Conservation (phyloP, 2,113 vertebrate species). For the Varanus komodoensis region DNA sequence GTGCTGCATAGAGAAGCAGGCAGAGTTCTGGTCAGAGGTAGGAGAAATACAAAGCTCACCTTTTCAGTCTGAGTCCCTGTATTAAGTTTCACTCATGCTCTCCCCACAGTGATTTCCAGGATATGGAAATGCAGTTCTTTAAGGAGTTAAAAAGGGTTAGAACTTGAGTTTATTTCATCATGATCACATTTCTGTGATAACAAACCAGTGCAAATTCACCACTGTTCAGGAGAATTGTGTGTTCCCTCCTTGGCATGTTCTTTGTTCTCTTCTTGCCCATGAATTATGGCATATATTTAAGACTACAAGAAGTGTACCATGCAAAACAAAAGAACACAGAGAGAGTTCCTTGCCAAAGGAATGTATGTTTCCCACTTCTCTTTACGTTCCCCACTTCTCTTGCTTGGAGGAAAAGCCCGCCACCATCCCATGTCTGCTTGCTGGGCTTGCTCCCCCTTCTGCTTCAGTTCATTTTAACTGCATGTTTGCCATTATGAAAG, state of each 20-base stretch:
- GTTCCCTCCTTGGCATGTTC: no score
- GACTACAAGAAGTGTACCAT: neutral
- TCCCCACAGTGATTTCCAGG: neutral
- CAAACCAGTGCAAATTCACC: neutral
- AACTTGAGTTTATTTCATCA: neutral
- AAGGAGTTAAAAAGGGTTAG: neutral
- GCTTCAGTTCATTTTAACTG: neutral
- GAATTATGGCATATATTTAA: neutral
- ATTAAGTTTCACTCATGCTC: neutral
- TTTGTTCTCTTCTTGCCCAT: neutral
- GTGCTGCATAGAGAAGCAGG: slow-evolving; percentile 4
- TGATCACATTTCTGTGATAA: neutral
- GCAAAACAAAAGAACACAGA: neutral
- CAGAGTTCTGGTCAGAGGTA: slow-evolving; percentile 16
- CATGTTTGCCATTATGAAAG: neutral
- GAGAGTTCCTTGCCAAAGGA: neutral
- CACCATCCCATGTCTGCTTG: neutral
- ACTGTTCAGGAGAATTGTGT: neutral
- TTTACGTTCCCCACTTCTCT: no score
- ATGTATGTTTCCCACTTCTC: neutral
- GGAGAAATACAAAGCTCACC: neutral
- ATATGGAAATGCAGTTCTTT: neutral
- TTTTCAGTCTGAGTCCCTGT: neutral
- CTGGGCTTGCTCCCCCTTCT: neutral
- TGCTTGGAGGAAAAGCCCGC: neutral